Percentiles rank a stretch among this genome's conserved stretches.
These are phyloP conservation scores for Drosophila acutilabella DNA, from an alignment of 2,888 invertebrate genomes.

Conservation along the genomic window DNA sequence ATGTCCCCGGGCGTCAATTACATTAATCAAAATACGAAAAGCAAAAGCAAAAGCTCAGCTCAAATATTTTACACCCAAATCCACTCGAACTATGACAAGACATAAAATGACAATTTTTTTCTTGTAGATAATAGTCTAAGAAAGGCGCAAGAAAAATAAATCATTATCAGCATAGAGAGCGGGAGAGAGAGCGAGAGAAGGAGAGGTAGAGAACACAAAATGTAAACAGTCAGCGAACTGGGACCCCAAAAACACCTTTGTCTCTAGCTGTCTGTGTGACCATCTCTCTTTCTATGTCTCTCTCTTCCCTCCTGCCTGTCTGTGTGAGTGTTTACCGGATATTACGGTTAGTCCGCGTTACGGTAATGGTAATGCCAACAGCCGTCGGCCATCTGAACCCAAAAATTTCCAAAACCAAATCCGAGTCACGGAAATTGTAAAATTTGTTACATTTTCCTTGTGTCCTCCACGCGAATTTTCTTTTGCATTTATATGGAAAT, in stretches of 20 bases:
- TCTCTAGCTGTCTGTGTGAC: background rate
- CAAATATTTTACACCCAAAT: constrained; percentile 55
- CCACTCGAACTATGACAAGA: constrained; percentile 48
- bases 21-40: constrained; percentile 68
- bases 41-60: constrained; percentile 41
- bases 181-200: constrained; percentile 6
- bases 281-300: constrained; percentile 14
- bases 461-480: constrained; percentile 36
- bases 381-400: constrained; percentile 59
- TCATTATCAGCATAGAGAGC: constrained; percentile 69
- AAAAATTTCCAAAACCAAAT: constrained; percentile 31
- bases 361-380: constrained; percentile 70
- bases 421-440: constrained; percentile 71
- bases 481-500: constrained; percentile 57
- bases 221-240: constrained; percentile 60
- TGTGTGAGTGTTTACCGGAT: constrained; percentile 55
- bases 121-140: background rate
- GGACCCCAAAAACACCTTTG: constrained; percentile 45
- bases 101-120: constrained; percentile 61
- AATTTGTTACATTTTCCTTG: constrained; percentile 70
- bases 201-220: constrained; percentile 44
- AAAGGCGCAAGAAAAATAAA: constrained; percentile 33
- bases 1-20: constrained; percentile 63
- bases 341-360: constrained; percentile 74
- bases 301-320: constrained; percentile 6